phyloP scores from a whole-genome alignment of 2,797 vertebrate genomes.

The Psittacula echo region DNA sequence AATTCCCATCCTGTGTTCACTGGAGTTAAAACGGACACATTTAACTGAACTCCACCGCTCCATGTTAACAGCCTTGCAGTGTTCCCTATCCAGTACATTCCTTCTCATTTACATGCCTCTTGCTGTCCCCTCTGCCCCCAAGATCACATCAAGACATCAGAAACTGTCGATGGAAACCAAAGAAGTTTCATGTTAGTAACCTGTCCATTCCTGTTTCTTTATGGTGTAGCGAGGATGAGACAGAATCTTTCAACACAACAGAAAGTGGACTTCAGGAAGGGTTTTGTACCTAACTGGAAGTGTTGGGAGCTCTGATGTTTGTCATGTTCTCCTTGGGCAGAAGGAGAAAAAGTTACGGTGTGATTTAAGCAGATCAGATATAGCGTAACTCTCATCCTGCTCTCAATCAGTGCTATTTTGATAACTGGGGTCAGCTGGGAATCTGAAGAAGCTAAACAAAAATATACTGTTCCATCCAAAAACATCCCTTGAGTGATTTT shows the following conservation, averaged over 20 bases:
- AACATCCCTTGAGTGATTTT: background rate
- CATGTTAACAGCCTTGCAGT: background rate
- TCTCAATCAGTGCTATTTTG: background rate
- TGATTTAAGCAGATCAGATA: background rate
- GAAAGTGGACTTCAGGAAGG: background rate
- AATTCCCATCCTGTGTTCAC: background rate
- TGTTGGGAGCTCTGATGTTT: background rate
- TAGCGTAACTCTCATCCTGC: background rate
- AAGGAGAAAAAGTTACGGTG: background rate
- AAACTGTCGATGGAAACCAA: background rate
- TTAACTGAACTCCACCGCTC: background rate
- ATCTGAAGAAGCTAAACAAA: background rate
- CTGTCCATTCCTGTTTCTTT: background rate
- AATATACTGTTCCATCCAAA: background rate
- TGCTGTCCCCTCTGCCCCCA: background rate
- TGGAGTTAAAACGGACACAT: background rate
- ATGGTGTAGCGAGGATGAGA: background rate
- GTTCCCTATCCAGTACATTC: background rate
- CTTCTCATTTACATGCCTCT: background rate
- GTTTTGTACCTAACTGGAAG: background rate
- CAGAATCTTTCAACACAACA: fast-evolving
- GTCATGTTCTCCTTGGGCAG: background rate
- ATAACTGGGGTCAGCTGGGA: background rate
- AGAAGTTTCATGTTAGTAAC: background rate
- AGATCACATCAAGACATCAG: background rate